phyloP scores from a whole-genome alignment of 2,113 vertebrate species.

The Cochlearius cochlearius region DNA sequence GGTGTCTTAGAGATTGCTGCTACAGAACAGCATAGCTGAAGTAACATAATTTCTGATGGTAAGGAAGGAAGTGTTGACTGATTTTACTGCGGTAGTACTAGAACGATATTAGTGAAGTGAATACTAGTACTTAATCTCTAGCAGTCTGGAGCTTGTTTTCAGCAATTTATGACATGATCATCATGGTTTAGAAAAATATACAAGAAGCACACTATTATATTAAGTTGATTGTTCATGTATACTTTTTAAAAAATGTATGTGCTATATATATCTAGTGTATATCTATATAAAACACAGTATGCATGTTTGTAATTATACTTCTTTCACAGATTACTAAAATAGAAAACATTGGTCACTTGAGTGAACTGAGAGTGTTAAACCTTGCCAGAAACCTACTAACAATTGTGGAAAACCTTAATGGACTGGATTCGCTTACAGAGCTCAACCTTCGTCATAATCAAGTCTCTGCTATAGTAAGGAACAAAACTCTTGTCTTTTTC shows the following conservation, averaged over 20 bases:
- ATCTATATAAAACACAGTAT: not conserved
- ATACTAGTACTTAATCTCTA: not conserved
- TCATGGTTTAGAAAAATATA: not conserved
- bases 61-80: not conserved
- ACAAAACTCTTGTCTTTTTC: not conserved
- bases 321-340: conserved; percentile 85
- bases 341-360: conserved; percentile 86
- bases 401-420: conserved; percentile 84
- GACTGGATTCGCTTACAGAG: conserved; percentile 85
- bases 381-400: conserved; percentile 88
- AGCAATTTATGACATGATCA: not conserved
- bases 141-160: not conserved
- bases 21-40: not conserved
- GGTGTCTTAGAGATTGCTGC: not conserved
- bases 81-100: not conserved
- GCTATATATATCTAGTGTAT: not conserved
- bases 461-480: conserved; percentile 88
- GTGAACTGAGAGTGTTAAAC: conserved; percentile 87
- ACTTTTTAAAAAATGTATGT: not conserved
- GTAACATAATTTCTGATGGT: not conserved
- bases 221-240: not conserved
- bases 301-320: not conserved
- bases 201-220: not conserved
- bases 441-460: conserved; percentile 89
- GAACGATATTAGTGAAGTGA: not conserved